Evolutionary conservation across 2,888 invertebrate genomes (phyloP).

Genomic region (Craniophora ligustri): DNA sequence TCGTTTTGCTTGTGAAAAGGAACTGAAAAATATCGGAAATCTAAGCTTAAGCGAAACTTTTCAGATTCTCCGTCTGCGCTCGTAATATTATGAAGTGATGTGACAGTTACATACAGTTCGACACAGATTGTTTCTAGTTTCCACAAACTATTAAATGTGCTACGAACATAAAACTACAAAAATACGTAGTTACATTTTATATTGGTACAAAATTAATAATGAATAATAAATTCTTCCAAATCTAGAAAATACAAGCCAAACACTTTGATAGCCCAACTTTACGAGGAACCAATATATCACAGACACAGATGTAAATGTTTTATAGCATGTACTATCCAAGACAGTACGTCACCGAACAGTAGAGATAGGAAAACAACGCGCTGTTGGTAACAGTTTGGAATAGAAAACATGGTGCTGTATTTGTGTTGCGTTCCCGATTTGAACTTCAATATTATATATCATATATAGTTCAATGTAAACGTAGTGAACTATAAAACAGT

Average conservation of each 20-base stretch:
- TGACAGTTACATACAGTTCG: too few relatives aligned
- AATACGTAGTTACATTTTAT: too few relatives aligned
- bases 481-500: not conserved
- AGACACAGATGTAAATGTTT: slow-evolving; percentile 4
- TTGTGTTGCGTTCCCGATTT: slow-evolving; percentile 2
- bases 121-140: too few relatives aligned
- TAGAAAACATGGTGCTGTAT: slow-evolving; percentile 9
- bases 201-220: too few relatives aligned
- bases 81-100: too few relatives aligned
- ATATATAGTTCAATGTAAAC: not conserved
- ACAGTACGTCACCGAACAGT: slow-evolving; percentile 3
- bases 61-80: too few relatives aligned
- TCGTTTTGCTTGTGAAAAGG: too few relatives aligned
- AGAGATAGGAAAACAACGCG: not conserved
- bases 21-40: too few relatives aligned
- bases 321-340: not conserved
- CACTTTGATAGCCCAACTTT: slow-evolving; percentile 11
- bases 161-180: too few relatives aligned
- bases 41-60: too few relatives aligned
- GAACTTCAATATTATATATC: slow-evolving; percentile 7
- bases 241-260: slow-evolving; percentile 6
- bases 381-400: slow-evolving; percentile 8
- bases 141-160: too few relatives aligned
- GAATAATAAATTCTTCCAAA: slow-evolving; percentile 7
- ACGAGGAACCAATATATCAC: slow-evolving; percentile 6